Evolutionary conservation across 2,888 invertebrate species (phyloP).

Genomic region (Leptothorax acervorum): DNA sequence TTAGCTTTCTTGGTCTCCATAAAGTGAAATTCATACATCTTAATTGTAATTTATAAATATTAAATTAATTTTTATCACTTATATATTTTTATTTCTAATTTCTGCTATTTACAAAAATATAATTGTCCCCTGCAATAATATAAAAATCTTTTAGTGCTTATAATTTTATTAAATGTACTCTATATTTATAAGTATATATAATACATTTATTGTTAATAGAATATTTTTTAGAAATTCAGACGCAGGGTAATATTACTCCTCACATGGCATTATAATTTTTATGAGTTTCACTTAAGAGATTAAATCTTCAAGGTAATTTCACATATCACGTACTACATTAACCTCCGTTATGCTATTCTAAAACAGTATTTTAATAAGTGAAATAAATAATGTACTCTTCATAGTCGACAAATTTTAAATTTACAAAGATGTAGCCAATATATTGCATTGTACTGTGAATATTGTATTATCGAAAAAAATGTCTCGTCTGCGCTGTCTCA

Average conservation of each 20-base stretch:
- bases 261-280: background rate
- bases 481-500: slow-evolving; percentile 8
- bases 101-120: background rate
- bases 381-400: background rate
- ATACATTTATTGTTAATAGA: background rate
- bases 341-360: background rate
- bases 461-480: slow-evolving; percentile 39
- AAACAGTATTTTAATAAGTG: background rate
- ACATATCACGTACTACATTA: background rate
- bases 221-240: background rate
- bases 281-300: background rate
- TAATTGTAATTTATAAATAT: background rate
- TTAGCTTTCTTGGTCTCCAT: background rate
- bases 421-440: slow-evolving; percentile 22
- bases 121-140: background rate
- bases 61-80: background rate
- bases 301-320: background rate
- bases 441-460: background rate
- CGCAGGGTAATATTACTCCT: background rate
- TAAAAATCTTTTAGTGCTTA: background rate
- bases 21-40: background rate
- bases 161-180: background rate
- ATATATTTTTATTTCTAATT: background rate
- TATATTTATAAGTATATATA: background rate
- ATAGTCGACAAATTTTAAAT: background rate